Evolutionary conservation across 2,113 vertebrate genomes (phyloP).

Genomic region (Tachysurus fulvidraco): DNA sequence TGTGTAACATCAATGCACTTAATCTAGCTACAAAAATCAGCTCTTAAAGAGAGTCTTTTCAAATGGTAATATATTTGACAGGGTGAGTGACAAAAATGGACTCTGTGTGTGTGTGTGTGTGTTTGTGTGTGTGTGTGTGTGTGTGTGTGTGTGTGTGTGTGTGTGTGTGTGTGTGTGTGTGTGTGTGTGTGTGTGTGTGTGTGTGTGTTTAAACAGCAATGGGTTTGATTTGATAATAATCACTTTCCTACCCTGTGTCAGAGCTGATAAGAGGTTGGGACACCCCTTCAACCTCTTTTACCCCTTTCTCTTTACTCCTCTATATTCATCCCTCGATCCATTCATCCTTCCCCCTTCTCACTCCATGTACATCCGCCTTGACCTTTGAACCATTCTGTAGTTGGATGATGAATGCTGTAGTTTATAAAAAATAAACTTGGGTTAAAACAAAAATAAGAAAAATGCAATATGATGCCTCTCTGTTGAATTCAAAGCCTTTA

Average conservation of each 20-base stretch:
- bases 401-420: background rate
- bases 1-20: constrained; percentile 61
- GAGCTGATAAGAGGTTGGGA: constrained; percentile 71
- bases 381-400: constrained; percentile 7
- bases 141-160: constrained; percentile 38
- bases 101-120: no score
- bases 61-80: constrained; percentile 78
- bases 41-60: constrained; percentile 66
- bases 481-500: background rate
- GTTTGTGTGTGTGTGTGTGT: constrained; percentile 18
- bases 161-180: constrained; percentile 33
- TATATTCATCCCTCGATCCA: background rate
- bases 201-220: constrained; percentile 48
- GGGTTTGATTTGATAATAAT: constrained; percentile 81
- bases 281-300: constrained; percentile 52
- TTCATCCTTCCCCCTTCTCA: background rate
- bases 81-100: constrained; percentile 61
- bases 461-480: no score
- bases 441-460: background rate
- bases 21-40: constrained; percentile 63
- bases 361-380: background rate
- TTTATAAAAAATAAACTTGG: background rate
- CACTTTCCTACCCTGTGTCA: constrained; percentile 73
- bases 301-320: constrained; percentile 7
- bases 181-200: constrained; percentile 28